A percentile compares a stretch with the other conserved stretches of the same genome.
phyloP scores from a whole-genome alignment of 2,113 vertebrate genomes.

The Piprites chloris region DNA sequence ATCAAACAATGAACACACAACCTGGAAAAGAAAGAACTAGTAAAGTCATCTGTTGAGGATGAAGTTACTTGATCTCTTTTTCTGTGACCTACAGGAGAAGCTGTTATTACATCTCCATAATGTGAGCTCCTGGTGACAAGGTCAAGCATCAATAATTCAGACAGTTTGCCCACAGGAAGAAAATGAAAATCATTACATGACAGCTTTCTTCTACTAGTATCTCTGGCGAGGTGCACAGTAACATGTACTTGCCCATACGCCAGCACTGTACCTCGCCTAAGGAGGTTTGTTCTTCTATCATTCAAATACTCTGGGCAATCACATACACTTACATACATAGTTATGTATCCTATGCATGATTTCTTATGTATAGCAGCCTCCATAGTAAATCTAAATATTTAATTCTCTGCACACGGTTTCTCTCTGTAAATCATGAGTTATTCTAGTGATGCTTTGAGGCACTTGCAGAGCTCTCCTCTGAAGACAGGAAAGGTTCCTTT shows the following conservation, averaged over 20 bases:
- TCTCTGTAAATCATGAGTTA: not conserved
- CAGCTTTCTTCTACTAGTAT: not conserved
- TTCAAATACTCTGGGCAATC: not conserved
- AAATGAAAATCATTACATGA: not conserved
- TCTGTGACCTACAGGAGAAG: not conserved
- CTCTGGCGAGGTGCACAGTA: not conserved
- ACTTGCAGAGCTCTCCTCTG: not conserved
- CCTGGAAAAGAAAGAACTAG: not conserved
- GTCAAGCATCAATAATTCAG: constrained; percentile 51
- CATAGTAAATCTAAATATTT: not conserved
- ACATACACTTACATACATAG: not conserved
- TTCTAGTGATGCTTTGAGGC: not conserved
- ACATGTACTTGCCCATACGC: not conserved
- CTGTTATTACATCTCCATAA: constrained; percentile 23
- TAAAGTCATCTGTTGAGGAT: not conserved
- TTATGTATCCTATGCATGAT: not conserved
- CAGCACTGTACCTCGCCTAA: not conserved
- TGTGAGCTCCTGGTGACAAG: not conserved
- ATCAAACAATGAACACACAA: not conserved
- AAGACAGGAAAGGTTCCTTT: not conserved
- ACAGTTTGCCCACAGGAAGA: not conserved
- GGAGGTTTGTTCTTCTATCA: not conserved
- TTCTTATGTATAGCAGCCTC: not conserved
- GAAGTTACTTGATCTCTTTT: not conserved
- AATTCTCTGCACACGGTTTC: not conserved